Evolutionary conservation across 2,113 vertebrate genomes (phyloP), one percentile per base, ranked within the genome.

Genomic region (Corvus cornix): DNA sequence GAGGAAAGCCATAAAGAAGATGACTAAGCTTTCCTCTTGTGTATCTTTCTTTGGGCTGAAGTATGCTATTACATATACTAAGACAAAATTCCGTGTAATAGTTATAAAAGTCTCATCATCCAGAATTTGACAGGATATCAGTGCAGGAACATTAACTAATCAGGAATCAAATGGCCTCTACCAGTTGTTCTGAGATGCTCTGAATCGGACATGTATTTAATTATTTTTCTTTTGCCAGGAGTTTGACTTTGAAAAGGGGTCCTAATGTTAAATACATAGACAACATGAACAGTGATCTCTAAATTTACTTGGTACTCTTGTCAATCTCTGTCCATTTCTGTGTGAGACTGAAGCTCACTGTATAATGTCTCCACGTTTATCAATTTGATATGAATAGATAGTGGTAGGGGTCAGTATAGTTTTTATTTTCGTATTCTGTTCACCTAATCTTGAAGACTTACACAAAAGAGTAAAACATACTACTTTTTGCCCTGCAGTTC

Each of bases 401-500:
- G 27, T 58, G 3, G 5, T 84, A 23, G 35, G 13, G 22, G 22
- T 78, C 55, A 43, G 1, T 58, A 17, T 27, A 24, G 26, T 13
- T 74, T 80, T 85, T 68, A 16, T 82, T 60, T 48, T 86, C 48
- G 48, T 86, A 37, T 4, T 86, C 33, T 82, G 4, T 43, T 93
- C 11, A 33, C 33, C 23, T 58, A 2, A 53, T 51, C 43, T 53
- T 92, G 20, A 67, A 58, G 43, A 28, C 26, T 35, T 16, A n/a
- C 2, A 20, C 0, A 1, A 12, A 70, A 80, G 18, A 91, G 59
- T 90, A 35, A 75, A 92, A 20, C 6, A 23, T 10, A 7, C 5
- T 85, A 1, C 31, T 78, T 92, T 68, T 87, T 81, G 26, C 31
- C 53, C 21, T 51, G 14, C 91, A 96, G 91, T 89, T 92, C 35